Evolutionary conservation across 2,113 vertebrate genomes (phyloP).

Genomic region (Corynorhinus townsendii): DNA sequence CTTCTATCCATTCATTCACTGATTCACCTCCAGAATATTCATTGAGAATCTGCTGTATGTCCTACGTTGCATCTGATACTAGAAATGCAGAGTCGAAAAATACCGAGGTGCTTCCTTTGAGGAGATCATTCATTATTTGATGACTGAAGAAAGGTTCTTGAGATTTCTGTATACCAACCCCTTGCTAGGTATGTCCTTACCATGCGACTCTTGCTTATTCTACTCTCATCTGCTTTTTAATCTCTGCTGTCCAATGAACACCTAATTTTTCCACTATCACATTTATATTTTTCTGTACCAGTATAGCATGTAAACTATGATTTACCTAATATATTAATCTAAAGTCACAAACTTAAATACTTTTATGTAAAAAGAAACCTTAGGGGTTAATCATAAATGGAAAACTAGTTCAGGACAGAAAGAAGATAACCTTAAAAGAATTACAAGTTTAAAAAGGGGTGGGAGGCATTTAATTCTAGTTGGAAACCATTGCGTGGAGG

Average conservation of each 20-base stretch:
- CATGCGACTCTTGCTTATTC: not conserved
- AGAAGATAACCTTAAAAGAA: not conserved
- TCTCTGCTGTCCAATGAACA: not conserved
- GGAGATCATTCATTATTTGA: not conserved
- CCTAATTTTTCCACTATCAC: not conserved
- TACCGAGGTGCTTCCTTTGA: not conserved
- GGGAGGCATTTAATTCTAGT: not conserved
- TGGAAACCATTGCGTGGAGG: not conserved
- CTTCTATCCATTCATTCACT: slow-evolving; percentile 31
- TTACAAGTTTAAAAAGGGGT: not conserved
- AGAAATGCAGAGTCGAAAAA: not conserved
- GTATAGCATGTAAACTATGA: not conserved
- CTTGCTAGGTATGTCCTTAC: not conserved
- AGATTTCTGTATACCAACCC: not conserved
- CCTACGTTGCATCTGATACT: not conserved
- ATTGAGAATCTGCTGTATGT: not conserved
- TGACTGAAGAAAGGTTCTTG: not conserved
- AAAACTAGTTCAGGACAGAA: not conserved
- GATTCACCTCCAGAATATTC: not conserved
- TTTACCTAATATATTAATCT: not conserved
- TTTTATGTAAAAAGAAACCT: not conserved
- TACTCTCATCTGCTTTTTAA: not conserved
- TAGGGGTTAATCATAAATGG: not conserved
- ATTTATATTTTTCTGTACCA: not conserved
- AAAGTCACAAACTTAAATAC: not conserved